Evolutionary conservation across 2,888 invertebrate species (phyloP).

Genomic region (Campopleginae sp.): DNA sequence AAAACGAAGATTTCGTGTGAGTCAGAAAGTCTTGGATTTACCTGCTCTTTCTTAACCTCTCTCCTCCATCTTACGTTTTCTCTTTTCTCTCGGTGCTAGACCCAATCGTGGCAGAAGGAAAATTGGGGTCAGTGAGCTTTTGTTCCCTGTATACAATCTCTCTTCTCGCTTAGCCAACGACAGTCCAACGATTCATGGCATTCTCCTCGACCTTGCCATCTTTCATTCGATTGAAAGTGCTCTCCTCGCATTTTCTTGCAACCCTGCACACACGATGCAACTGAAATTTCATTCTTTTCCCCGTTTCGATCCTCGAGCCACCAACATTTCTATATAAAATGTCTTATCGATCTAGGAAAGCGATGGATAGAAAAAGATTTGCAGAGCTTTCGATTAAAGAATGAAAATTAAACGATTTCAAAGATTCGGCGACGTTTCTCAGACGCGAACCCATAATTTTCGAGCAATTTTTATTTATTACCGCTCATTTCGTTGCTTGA

Average conservation of each 20-base stretch:
- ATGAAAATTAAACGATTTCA: too few relatives aligned
- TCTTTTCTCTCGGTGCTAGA: too few relatives aligned
- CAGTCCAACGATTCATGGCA: not conserved
- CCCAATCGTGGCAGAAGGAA: slow-evolving; percentile 54
- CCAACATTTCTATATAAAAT: too few relatives aligned
- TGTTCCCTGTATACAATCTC: slow-evolving; percentile 51
- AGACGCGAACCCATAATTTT: not conserved
- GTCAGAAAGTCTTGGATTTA: too few relatives aligned
- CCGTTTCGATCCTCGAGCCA: not conserved
- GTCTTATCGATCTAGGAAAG: too few relatives aligned
- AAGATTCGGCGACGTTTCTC: too few relatives aligned
- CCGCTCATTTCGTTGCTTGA: not conserved
- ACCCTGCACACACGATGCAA: not conserved
- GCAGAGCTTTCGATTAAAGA: too few relatives aligned
- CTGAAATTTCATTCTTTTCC: not conserved
- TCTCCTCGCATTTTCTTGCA: not conserved
- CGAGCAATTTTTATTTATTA: not conserved
- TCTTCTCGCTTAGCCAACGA: slow-evolving; percentile 28
- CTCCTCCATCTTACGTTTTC: too few relatives aligned
- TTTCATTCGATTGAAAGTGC: not conserved
- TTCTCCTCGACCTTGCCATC: not conserved
- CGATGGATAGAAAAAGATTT: too few relatives aligned
- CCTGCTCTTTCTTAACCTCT: too few relatives aligned
- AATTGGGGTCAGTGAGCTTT: slow-evolving; percentile 62
- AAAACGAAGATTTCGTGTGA: too few relatives aligned